Evolutionary conservation across 2,888 invertebrate species (phyloP), one percentile per base, ranked within the genome.

Genomic region (Phortica magna): DNA sequence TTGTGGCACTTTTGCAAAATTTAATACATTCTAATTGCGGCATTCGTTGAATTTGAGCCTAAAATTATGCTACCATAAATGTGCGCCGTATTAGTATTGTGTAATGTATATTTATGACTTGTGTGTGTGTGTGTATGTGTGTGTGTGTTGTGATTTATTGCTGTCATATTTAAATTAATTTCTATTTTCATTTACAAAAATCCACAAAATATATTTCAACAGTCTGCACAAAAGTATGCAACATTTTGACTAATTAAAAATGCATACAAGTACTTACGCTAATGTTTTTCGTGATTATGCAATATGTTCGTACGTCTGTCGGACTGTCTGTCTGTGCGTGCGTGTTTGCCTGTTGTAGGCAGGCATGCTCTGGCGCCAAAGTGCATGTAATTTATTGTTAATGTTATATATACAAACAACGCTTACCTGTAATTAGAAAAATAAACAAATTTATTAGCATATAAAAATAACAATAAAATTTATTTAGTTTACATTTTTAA

Each of bases 361-460:
- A 61, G 19, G 48, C 2, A 48, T 61, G 19, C 4, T 61, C n/a
- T 57, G 57, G 70, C 55, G 70, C 53, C 70, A 71, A 71, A 48
- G 64, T 73, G 64, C 73, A 64, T 73, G 73, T 64, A 73, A 73
- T 73, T 19, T 78, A 39, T 53, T 76, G 57, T 57, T 74, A 71
- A 75, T 78, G 53, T 71, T 71, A 71, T 71, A 71, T 71, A 53
- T 71, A 53, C 70, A 71, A 71, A 71, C 70, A 71, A 77, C 79
- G 85, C 86, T 87, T 87, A 87, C 86, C 86, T 87, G 86, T 81
- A 87, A 87, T 87, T 87, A 87, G 78, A 86, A 88, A 80, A 88
- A 83, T 76, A 83, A 84, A 85, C 77, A 71, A 55, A 71, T 53
- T 31, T 55, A 55, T 71, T 71, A 71, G 48, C 53, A 80, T 41